Conservation (phyloP, 2,797 vertebrate genomes). For the Galago senegalensis region DNA sequence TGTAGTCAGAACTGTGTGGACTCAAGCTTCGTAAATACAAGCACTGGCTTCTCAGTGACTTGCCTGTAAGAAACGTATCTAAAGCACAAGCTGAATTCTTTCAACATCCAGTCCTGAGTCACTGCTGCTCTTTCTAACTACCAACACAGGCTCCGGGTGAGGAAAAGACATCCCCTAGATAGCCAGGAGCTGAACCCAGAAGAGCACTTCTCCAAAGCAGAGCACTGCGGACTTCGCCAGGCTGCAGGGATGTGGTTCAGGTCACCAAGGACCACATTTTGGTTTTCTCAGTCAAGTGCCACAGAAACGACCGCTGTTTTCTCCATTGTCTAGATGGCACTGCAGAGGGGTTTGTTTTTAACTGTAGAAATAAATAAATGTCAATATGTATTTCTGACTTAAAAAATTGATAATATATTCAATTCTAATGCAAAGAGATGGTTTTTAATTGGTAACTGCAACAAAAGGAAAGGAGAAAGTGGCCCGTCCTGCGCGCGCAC, state of each 20-base stretch:
- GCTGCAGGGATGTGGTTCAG: fast-evolving
- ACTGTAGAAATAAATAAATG: too few relatives aligned
- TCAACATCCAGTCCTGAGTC: background rate
- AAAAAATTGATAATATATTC: background rate
- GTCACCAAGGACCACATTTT: fast-evolving
- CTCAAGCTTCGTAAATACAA: fast-evolving
- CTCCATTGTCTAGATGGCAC: fast-evolving
- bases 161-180: background rate
- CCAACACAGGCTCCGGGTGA: background rate
- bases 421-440: background rate
- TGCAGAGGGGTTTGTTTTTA: background rate
- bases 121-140: background rate
- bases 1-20: background rate
- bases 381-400: background rate
- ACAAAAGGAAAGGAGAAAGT: background rate
- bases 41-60: background rate
- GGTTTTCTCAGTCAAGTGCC: too few relatives aligned
- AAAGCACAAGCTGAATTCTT: background rate
- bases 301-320: too few relatives aligned
- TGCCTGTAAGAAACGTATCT: background rate
- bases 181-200: fast-evolving
- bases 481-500: too few relatives aligned
- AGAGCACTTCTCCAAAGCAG: fast-evolving
- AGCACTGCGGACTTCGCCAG: fast-evolving
- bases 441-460: background rate